Conservation (phyloP, 2,113 vertebrate genomes). For the Erythrolamprus reginae region DNA sequence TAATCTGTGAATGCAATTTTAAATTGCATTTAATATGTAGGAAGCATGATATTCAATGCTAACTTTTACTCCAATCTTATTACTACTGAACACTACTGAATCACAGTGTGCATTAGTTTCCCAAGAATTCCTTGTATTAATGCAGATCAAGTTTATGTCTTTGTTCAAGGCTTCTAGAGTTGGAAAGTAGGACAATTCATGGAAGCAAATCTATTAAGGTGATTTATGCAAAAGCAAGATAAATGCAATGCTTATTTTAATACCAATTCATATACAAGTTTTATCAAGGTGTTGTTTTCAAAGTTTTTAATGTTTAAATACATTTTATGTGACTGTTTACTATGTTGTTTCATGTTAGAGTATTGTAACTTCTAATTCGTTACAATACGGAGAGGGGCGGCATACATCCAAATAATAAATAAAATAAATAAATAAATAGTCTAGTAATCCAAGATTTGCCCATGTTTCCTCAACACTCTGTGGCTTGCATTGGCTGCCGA, state of each 20-base stretch:
- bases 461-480: too few relatives aligned
- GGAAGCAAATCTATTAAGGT: neutral
- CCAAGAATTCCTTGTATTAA: neutral
- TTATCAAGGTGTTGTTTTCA: neutral
- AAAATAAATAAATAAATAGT: too few relatives aligned
- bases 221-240: neutral
- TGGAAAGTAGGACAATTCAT: neutral
- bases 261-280: neutral
- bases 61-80: neutral
- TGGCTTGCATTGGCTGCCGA: too few relatives aligned
- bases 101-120: neutral
- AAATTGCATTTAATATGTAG: constrained; percentile 45
- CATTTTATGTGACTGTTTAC: neutral
- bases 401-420: too few relatives aligned
- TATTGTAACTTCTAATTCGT: neutral
- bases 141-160: neutral
- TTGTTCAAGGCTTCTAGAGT: neutral
- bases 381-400: too few relatives aligned
- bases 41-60: constrained; percentile 32
- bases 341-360: neutral
- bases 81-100: neutral
- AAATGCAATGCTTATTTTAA: neutral
- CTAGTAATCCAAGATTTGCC: too few relatives aligned
- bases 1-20: constrained; percentile 50
- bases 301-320: neutral